Evolutionary conservation across 2,797 vertebrate genomes (phyloP).

Genomic region (Notolepis coatsorum): DNA sequence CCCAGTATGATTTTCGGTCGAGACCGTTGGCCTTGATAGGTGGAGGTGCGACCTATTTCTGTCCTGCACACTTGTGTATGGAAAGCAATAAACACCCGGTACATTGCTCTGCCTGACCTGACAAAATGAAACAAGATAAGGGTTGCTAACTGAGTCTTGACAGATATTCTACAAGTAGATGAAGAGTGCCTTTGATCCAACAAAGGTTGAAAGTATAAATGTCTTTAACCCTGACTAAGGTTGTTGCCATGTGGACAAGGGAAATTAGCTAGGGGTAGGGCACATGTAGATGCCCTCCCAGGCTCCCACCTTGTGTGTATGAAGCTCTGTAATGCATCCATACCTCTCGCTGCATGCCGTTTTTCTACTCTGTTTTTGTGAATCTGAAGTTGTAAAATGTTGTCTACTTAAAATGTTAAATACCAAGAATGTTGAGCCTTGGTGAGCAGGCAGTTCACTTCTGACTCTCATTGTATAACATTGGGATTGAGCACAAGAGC

Average conservation of each 20-base stretch:
- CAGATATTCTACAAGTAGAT: slow-evolving; percentile 3
- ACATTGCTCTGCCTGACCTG: slow-evolving; percentile 14
- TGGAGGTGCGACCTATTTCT: slow-evolving; percentile 21
- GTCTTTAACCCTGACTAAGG: background rate
- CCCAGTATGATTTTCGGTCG: no score
- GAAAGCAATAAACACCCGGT: slow-evolving; percentile 22
- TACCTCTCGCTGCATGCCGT: no score
- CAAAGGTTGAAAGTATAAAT: slow-evolving; percentile 2
- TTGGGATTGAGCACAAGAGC: background rate
- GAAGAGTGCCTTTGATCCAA: background rate
- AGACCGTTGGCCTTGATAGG: background rate
- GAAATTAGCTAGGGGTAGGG: background rate
- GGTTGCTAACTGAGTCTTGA: slow-evolving; percentile 18
- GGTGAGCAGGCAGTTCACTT: background rate
- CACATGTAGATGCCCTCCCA: background rate
- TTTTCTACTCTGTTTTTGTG: background rate
- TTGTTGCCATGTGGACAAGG: slow-evolving; percentile 1
- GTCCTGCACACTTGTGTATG: background rate
- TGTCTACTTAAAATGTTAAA: no score
- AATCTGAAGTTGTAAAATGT: background rate
- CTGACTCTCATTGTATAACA: background rate
- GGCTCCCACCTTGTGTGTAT: background rate
- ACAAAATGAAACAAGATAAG: slow-evolving; percentile 27
- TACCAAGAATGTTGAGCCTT: background rate
- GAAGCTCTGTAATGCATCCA: background rate